Evolutionary conservation across 2,888 invertebrate genomes (phyloP).

Genomic region (Agrotis segetum): DNA sequence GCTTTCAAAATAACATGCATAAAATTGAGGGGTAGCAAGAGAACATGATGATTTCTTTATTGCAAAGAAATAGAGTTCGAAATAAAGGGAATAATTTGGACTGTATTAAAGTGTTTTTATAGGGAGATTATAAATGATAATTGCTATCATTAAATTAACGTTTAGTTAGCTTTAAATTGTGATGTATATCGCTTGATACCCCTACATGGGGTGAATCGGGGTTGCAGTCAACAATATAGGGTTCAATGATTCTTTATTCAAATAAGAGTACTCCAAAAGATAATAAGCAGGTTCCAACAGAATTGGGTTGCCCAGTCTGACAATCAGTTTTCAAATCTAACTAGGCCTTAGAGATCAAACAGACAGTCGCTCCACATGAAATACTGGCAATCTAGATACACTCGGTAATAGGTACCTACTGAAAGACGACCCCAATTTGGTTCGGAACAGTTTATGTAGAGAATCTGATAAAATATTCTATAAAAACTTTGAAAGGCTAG

Average conservation of each 20-base stretch:
- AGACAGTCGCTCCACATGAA: no score
- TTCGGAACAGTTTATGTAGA: no score
- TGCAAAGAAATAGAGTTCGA: slow-evolving; percentile 48
- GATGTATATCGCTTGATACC: slow-evolving; percentile 53
- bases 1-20: not conserved
- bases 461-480: no score
- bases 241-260: slow-evolving; percentile 1
- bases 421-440: no score
- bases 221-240: not conserved
- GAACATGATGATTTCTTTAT: slow-evolving; percentile 50
- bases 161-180: slow-evolving; percentile 56
- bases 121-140: slow-evolving; percentile 55
- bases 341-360: no score
- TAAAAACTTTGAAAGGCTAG: no score
- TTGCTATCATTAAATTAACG: slow-evolving; percentile 56
- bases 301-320: no score
- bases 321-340: no score
- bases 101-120: slow-evolving; percentile 33
- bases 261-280: not conserved
- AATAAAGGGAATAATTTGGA: slow-evolving; percentile 27
- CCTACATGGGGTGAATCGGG: slow-evolving; percentile 27
- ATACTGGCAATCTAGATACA: no score
- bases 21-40: slow-evolving; percentile 17
- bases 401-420: no score
- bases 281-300: no score